A percentile compares a stretch with the other conserved stretches of the same genome.
Evolutionary conservation across 2,797 vertebrate species (phyloP).

Genomic region (Neosilurus hyrtlii): DNA sequence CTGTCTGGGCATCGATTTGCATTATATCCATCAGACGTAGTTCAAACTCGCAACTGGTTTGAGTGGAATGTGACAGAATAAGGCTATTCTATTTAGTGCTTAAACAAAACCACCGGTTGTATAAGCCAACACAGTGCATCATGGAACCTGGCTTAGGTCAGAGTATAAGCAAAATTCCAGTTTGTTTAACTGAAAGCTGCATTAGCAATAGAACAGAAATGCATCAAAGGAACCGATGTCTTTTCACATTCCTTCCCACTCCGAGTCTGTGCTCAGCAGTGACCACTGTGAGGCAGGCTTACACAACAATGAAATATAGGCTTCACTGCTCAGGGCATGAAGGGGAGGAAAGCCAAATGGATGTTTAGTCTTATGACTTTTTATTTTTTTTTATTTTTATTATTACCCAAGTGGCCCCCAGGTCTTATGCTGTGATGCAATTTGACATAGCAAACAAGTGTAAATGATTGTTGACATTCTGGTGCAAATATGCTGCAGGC

Average conservation of each 20-base stretch:
- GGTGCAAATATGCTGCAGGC: constrained; percentile 8
- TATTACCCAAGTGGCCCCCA: constrained; percentile 19
- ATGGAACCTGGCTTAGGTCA: neutral
- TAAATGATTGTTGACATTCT: constrained; percentile 21
- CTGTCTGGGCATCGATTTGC: constrained; percentile 9
- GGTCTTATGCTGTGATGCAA: constrained; percentile 36
- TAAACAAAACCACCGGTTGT: neutral
- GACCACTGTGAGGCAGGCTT: constrained; percentile 70
- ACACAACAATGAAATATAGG: constrained; percentile 55
- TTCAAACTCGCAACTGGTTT: constrained; percentile 5
- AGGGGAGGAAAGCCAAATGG: constrained; percentile 8
- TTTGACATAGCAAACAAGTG: constrained; percentile 35
- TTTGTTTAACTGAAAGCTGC: neutral
- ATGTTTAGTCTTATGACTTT: neutral
- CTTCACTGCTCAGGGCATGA: neutral
- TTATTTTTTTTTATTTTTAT: neutral
- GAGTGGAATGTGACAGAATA: neutral
- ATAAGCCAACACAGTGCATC: neutral
- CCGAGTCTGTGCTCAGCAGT: constrained; percentile 11
- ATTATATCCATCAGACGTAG: neutral
- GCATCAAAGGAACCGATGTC: neutral
- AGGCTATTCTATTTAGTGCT: neutral
- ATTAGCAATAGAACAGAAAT: neutral
- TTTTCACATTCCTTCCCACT: neutral
- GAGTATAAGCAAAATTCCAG: no score